Conservation (phyloP, 2,888 invertebrate genomes). For the Petrolisthes manimaculis region DNA sequence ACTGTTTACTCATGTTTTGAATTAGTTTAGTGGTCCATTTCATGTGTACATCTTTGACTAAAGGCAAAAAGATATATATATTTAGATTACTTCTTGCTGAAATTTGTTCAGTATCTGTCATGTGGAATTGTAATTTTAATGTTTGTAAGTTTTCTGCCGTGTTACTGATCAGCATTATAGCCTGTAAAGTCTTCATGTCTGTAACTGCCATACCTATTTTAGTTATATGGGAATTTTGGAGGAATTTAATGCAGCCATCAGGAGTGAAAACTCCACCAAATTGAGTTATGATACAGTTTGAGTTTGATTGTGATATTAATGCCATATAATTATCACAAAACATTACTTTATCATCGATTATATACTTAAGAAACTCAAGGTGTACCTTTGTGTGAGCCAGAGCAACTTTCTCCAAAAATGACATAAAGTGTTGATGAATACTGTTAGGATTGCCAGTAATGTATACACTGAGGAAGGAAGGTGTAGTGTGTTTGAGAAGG, state of each 20-base stretch:
- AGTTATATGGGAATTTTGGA: not conserved
- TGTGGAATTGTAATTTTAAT: not conserved
- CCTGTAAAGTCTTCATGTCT: not conserved
- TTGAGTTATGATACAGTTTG: not conserved
- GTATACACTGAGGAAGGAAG: not conserved
- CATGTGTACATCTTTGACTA: not conserved
- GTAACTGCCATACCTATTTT: not conserved
- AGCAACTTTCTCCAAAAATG: not conserved
- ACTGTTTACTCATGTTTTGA: not conserved
- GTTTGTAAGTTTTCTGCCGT: not conserved
- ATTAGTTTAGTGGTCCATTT: not conserved
- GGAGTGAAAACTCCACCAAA: constrained; percentile 25
- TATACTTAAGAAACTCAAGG: not conserved
- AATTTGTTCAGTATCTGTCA: not conserved
- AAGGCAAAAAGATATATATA: not conserved
- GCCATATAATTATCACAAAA: constrained; percentile 1
- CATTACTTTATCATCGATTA: not conserved
- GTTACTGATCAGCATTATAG: not conserved
- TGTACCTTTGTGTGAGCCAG: not conserved
- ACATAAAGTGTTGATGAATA: not conserved
- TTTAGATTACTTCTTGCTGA: not conserved
- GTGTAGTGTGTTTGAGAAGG: not conserved
- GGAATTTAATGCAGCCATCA: constrained; percentile 6
- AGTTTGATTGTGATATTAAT: not conserved
- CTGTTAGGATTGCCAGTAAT: not conserved